Conservation (phyloP, 1,140 invertebrate genomes). For the Caerostris extrusa region DNA sequence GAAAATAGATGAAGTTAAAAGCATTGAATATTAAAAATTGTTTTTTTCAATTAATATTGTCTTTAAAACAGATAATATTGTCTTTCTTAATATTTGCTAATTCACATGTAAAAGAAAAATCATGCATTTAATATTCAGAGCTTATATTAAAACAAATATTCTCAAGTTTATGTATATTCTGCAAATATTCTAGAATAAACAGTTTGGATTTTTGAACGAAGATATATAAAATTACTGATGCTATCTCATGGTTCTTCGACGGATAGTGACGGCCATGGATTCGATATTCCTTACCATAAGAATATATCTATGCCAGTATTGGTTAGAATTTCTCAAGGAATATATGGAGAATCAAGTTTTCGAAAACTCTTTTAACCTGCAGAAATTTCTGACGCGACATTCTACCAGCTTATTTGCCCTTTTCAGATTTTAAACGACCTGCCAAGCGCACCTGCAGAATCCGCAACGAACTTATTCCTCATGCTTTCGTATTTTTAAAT, state of each 20-base stretch:
- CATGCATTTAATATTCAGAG: too few relatives aligned
- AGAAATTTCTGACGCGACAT: slow-evolving; percentile 9
- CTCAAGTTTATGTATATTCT: too few relatives aligned
- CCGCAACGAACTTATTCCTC: neutral
- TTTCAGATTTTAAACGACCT: slow-evolving; percentile 28
- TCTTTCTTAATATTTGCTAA: too few relatives aligned
- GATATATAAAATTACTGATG: neutral
- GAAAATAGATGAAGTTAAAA: too few relatives aligned
- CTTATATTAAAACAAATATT: too few relatives aligned
- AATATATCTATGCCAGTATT: neutral
- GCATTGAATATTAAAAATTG: too few relatives aligned
- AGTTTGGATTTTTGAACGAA: neutral
- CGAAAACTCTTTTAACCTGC: neutral
- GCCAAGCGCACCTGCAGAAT: neutral
- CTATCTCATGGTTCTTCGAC: neutral
- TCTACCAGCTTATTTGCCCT: neutral
- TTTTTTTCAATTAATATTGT: too few relatives aligned
- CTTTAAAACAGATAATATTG: too few relatives aligned
- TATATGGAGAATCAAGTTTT: neutral
- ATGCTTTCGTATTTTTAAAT: neutral
- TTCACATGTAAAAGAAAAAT: too few relatives aligned
- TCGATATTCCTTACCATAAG: neutral
- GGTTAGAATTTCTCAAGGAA: neutral
- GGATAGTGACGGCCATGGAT: neutral
- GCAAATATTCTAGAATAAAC: neutral